Conservation (phyloP, 2,888 invertebrate species). For the Agriotes lineatus region DNA sequence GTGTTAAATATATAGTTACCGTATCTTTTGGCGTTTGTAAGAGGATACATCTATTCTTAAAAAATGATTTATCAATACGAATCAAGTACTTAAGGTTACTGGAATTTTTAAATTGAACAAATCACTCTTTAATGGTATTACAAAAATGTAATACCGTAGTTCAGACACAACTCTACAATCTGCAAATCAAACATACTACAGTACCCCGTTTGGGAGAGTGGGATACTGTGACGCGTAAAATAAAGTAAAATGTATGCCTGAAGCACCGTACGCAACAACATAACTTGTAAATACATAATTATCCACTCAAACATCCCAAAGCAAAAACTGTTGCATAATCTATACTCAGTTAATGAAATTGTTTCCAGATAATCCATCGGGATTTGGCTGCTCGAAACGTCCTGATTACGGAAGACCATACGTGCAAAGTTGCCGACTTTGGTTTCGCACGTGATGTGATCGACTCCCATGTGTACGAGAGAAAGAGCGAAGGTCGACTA, state of each 20-base stretch:
- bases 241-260: no score
- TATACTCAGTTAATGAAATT: not conserved
- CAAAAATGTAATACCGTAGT: not conserved
- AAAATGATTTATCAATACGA: no score
- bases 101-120: no score
- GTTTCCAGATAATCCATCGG: slow-evolving; percentile 83
- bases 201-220: no score
- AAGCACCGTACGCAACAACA: not conserved
- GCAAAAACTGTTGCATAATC: not conserved
- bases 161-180: no score
- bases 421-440: slow-evolving; percentile 94
- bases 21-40: no score
- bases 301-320: no score
- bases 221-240: no score
- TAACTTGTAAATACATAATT: not conserved
- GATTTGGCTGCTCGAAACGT: slow-evolving; percentile 92
- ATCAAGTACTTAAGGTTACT: no score
- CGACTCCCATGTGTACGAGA: slow-evolving; percentile 88
- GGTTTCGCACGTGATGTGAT: slow-evolving; percentile 93
- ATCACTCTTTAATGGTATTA: not conserved
- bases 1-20: no score
- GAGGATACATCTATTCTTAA: no score
- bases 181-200: no score
- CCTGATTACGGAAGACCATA: slow-evolving; percentile 86
- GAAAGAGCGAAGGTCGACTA: slow-evolving; percentile 81